Conservation (phyloP, 2,113 vertebrate genomes). For the Dasypus novemcinctus region DNA sequence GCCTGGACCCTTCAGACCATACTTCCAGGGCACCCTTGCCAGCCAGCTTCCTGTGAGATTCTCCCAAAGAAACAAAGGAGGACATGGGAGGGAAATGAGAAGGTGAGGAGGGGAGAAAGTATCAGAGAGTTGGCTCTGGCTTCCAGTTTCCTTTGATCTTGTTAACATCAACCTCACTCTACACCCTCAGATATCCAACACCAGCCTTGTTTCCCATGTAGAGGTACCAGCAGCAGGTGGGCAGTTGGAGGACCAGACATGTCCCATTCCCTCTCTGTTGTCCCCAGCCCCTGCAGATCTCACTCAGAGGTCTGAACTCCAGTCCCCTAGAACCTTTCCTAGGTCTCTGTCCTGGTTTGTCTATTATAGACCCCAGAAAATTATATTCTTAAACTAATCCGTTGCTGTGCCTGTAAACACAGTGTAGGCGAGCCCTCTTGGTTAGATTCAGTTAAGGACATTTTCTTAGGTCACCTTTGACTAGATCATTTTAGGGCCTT, state of each 20-base stretch:
- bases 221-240: background rate
- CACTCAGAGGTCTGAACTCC: background rate
- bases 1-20: background rate
- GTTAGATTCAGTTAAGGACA: too few species aligned
- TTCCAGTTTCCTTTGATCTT: background rate
- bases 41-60: background rate
- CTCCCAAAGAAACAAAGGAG: background rate
- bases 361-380: too few species aligned
- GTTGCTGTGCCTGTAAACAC: too few species aligned
- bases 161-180: background rate
- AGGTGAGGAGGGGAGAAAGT: background rate
- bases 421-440: too few species aligned
- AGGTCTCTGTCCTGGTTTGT: too few species aligned
- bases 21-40: background rate
- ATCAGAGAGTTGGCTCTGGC: fast-evolving
- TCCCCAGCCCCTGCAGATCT: background rate
- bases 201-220: background rate
- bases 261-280: background rate
- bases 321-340: fast-evolving
- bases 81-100: background rate
- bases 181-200: background rate
- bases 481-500: too few species aligned
- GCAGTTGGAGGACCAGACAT: background rate
- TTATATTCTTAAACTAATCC: too few species aligned
- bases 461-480: too few species aligned